Percentiles rank a stretch among this genome's conserved stretches.
phyloP scores from a whole-genome alignment of 2,113 vertebrate genomes.

The Colaptes auratus region DNA sequence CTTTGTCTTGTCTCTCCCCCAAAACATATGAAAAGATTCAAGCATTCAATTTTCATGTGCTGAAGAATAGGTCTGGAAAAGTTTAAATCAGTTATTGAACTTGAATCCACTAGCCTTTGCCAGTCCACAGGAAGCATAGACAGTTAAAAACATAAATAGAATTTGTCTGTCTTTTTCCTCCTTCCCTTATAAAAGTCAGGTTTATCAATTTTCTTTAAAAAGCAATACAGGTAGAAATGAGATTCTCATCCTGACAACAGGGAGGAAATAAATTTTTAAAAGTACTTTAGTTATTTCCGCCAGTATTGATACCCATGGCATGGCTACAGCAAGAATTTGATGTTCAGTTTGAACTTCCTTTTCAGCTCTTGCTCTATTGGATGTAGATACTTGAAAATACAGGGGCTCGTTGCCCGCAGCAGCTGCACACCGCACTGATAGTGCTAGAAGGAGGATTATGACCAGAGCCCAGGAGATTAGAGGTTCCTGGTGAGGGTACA shows the following conservation, averaged over 20 bases:
- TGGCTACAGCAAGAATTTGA: not conserved
- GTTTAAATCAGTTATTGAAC: not conserved
- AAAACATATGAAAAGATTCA: not conserved
- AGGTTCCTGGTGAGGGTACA: accelerated
- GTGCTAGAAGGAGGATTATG: not conserved
- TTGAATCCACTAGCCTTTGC: not conserved
- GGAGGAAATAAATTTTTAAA: not conserved
- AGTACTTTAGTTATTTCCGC: not conserved
- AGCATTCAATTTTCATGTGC: not conserved
- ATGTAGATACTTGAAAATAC: not conserved
- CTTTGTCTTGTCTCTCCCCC: not conserved
- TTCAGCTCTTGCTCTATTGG: not conserved
- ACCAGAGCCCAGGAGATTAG: not conserved
- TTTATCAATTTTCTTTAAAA: not conserved
- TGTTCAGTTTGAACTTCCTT: not conserved
- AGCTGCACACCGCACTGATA: not conserved
- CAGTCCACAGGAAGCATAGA: not conserved
- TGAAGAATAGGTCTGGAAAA: not conserved
- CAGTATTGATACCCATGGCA: not conserved
- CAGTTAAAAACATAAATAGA: not conserved
- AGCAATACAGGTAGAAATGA: not conserved
- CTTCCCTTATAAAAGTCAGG: not conserved
- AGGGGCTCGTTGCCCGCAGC: accelerated
- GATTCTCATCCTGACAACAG: not conserved
- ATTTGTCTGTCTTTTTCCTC: not conserved